Base-by-base conservation (phyloP, 2,113 vertebrate genomes). In the Micromys minutus region DNA sequence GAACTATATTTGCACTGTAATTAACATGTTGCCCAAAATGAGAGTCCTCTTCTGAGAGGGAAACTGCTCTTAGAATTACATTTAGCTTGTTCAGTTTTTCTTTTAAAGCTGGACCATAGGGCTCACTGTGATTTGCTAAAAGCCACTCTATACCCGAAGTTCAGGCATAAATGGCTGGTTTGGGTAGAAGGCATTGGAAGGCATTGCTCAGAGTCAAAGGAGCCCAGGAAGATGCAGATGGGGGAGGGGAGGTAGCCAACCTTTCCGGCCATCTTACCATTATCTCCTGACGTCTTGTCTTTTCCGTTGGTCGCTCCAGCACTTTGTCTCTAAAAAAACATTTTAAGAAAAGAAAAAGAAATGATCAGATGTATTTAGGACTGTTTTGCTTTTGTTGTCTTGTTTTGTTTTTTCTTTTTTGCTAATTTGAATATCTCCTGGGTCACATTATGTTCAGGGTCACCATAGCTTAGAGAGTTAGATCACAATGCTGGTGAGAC, bases 241-340 rank as follows among this genome's bases (percentile, higher is more conserved):
- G n/a, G 17, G 13, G 31, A 7, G 34, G 36, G 87, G 26, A 12
- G 26, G 88, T 24, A 6, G 50, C 0, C 50, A 52, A 29, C n/a
- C 22, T 72, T 7, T 69, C 16, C 0, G 2, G 63, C 45, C 34
- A 7, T 50, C 98, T 99, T 99, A 99, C 99, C 99, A 95, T 99
- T 99, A 97, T 97, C 99, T 84, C 98, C 99, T 97, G 99, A 97
- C 19, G 99, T 98, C 98, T 99, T 99, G 97, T 99, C 99, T 98
- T 99, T 99, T 87, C 98, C 99, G 88, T 99, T 99, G 97, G 99
- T 97, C 96, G 99, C 98, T 95, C 98, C 99, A 29, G 99, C 98
- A 98, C 98, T 98, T 99, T 99, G 99, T 99, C 99, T 99, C 99
- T 99, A 10, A 21, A 21, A 21, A 21, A 45, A 86, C 21, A 83